Percentiles rank a stretch among this genome's conserved stretches.
Conservation (phyloP, 2,888 invertebrate species). For the Craniophora ligustri region DNA sequence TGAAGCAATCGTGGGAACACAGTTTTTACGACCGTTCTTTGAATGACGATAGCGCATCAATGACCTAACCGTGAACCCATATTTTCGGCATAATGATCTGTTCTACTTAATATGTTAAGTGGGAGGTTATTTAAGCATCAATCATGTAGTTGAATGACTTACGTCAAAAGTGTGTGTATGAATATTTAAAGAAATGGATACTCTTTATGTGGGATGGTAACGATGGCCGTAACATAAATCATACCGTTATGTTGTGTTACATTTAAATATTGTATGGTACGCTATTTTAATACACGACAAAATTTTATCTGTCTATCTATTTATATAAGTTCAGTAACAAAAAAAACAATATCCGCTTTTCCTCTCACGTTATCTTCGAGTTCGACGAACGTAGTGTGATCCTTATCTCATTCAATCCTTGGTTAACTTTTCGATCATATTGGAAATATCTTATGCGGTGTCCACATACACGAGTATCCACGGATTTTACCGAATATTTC, state of each 20-base stretch:
- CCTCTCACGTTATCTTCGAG: slow-evolving; percentile 2
- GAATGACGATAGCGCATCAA: slow-evolving; percentile 40
- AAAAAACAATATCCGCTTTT: background rate
- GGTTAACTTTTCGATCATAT: slow-evolving; percentile 4
- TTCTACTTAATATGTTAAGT: slow-evolving; percentile 36
- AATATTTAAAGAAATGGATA: slow-evolving; percentile 38
- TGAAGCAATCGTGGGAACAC: slow-evolving; percentile 37
- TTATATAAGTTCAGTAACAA: background rate
- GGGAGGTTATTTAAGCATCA: slow-evolving; percentile 54
- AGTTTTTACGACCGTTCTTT: slow-evolving; percentile 35
- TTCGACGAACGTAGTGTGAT: slow-evolving; percentile 10
- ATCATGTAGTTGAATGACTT: slow-evolving; percentile 57
- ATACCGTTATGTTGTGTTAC: slow-evolving; percentile 1
- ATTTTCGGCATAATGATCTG: slow-evolving; percentile 41
- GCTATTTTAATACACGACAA: background rate
- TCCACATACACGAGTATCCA: background rate
- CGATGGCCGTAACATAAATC: slow-evolving; percentile 6
- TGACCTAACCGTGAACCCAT: slow-evolving; percentile 52
- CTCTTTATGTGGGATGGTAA: slow-evolving; percentile 14
- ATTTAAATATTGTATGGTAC: background rate
- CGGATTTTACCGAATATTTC: slow-evolving; percentile 10
- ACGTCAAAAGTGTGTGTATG: slow-evolving; percentile 20
- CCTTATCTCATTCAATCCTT: slow-evolving; percentile 25
- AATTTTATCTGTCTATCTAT: too few species aligned
- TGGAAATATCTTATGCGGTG: slow-evolving; percentile 26